Percentiles rank a stretch among this genome's conserved stretches.
phyloP scores from a whole-genome alignment of 2,797 vertebrate species.

The Sebastes hopkinsi region DNA sequence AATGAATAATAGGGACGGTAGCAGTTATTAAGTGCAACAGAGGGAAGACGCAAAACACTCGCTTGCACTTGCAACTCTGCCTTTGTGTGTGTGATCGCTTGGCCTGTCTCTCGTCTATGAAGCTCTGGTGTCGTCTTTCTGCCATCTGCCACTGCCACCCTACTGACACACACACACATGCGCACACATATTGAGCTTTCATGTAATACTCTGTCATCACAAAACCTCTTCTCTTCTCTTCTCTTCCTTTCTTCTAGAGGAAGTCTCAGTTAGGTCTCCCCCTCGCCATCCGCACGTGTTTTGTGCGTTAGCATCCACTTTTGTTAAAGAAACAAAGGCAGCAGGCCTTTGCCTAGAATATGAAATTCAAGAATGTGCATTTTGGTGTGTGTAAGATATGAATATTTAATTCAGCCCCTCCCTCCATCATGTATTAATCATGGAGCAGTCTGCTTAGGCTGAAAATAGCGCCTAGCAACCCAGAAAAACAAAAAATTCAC shows the following conservation, averaged over 20 bases:
- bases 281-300: background rate
- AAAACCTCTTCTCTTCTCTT: background rate
- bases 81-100: constrained; percentile 56
- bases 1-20: background rate
- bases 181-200: background rate
- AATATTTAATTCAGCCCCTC: constrained; percentile 79
- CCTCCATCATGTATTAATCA: constrained; percentile 82
- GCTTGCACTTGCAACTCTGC: constrained; percentile 36
- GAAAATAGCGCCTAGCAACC: constrained; percentile 79
- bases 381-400: constrained; percentile 58
- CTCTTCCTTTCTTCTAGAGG: background rate
- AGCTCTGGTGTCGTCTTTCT: constrained; percentile 83
- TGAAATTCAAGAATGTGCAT: constrained; percentile 40
- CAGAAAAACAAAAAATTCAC: constrained; percentile 74
- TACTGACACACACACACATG: constrained; percentile 34
- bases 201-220: constrained; percentile 2
- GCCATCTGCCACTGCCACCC: constrained; percentile 80
- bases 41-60: constrained; percentile 26
- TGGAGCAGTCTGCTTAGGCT: constrained; percentile 77
- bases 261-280: background rate
- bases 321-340: constrained; percentile 24
- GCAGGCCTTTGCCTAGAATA: background rate
- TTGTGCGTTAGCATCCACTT: background rate
- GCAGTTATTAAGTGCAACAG: background rate
- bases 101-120: constrained; percentile 76